These are phyloP conservation scores for Agriopis marginaria DNA, from an alignment of 2,888 invertebrate species.

Conservation along the genomic window DNA sequence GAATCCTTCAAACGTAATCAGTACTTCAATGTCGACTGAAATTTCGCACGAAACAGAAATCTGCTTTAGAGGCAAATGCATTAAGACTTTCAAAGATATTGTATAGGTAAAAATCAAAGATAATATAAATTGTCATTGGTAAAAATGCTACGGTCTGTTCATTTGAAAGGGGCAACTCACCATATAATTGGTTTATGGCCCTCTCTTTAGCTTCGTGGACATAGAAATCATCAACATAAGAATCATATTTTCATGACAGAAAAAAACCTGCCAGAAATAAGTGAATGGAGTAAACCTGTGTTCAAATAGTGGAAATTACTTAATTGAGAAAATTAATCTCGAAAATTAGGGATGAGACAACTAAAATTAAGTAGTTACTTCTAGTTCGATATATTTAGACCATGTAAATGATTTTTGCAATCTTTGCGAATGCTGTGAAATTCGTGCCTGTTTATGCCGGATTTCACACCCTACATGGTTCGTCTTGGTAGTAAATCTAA, in stretches of 20 bases:
- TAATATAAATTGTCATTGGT: too few relatives aligned
- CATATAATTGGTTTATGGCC: background rate
- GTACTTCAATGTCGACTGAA: conserved; percentile 93
- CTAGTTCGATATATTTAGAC: background rate
- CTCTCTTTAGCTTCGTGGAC: background rate
- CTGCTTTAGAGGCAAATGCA: conserved; percentile 94
- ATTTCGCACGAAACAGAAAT: conserved; percentile 95
- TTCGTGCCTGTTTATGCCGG: too few relatives aligned
- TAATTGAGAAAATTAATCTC: background rate
- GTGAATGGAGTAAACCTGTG: background rate
- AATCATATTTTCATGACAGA: background rate
- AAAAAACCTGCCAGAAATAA: background rate
- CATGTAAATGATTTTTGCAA: background rate
- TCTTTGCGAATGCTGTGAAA: background rate
- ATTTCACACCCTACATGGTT: too few relatives aligned
- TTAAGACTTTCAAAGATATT: conserved; percentile 87
- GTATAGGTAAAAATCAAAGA: conserved; percentile 60
- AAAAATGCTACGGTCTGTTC: conserved; percentile 26
- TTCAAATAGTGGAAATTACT: conserved; percentile 1
- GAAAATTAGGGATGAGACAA: conserved; percentile 5
- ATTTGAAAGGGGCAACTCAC: background rate
- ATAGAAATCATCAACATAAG: background rate
- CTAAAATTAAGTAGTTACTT: background rate
- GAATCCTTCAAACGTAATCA: conserved; percentile 85
- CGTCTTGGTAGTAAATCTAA: background rate